Conservation (phyloP, 1,140 invertebrate genomes). For the Drosophila pachea region DNA sequence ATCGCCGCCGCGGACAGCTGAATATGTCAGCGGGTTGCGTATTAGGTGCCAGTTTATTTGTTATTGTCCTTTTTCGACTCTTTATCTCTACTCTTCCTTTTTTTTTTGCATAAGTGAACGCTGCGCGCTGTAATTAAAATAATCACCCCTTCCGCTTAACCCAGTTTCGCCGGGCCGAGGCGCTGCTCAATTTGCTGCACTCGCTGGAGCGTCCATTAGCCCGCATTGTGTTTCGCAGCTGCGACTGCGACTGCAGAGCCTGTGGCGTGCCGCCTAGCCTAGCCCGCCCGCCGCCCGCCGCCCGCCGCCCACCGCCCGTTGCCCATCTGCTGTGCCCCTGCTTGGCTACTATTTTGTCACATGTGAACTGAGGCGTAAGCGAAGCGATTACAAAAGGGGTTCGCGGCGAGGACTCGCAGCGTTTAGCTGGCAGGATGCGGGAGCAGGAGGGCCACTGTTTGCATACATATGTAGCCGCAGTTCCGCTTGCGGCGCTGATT, state of each 20-base stretch:
- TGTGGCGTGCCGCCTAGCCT: conserved; percentile 3
- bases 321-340: not conserved
- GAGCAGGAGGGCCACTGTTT: conserved; percentile 16
- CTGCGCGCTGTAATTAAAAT: conserved; percentile 71
- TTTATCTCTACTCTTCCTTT: not conserved
- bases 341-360: conserved; percentile 76
- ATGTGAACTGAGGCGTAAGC: conserved; percentile 76
- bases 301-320: not conserved
- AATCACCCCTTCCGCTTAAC: conserved; percentile 74
- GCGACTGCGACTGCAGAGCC: not conserved
- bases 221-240: conserved; percentile 35
- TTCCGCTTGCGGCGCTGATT: conserved; percentile 71
- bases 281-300: not conserved
- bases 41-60: conserved; percentile 53
- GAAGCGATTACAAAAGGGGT: conserved; percentile 67
- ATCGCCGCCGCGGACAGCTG: conserved; percentile 45
- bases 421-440: conserved; percentile 1
- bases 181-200: conserved; percentile 71
- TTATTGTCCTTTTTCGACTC: conserved; percentile 4
- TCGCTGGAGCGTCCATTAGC: conserved; percentile 63
- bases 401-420: conserved; percentile 8
- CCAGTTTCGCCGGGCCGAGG: conserved; percentile 47
- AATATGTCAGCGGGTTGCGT: conserved; percentile 37
- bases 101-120: conserved; percentile 49
- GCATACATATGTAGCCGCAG: conserved; percentile 50